Evolutionary conservation across 2,888 invertebrate genomes (phyloP), one percentile per base, ranked within the genome.

Genomic region (Trissonchulus latispiculum): DNA sequence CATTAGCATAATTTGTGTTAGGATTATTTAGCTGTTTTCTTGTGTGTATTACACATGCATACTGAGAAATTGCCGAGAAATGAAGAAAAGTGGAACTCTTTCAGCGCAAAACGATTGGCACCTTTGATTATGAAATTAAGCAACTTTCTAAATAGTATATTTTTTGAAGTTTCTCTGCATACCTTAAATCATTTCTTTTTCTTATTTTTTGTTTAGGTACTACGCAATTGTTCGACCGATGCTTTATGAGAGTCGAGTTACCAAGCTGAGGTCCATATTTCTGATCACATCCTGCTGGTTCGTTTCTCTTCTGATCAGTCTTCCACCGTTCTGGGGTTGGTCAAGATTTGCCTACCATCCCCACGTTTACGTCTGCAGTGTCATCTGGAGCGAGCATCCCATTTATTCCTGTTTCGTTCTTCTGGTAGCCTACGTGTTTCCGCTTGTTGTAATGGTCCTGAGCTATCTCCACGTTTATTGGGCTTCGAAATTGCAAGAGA

Each of bases 281-380:
- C n/a, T 62, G 8, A 18, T 62, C n/a, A 3, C 28, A 28, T 3
- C 28, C 3, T 18, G 64, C 31, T 62, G 64, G 64, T 8, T 62
- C 8, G 3, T 62, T 15, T 62, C 64, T n/a, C n/a, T 62, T 15
- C 3, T 62, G 64, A 3, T 62, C 15, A 62, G 28, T 18, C 28
- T 18, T 8, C 28, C 64, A 18, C 64, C 64, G 3, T 29, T 62
- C 31, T 69, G 35, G n/a, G 69, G 69, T 28, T 69, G 69, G 69
- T 69, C 69, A 3, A 3, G 32, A 33, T 69, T 69, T 36, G 69
- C 36, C 69, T 69, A 69, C 31, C 69, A 69, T 28, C 69, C 69
- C n/a, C 35, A 28, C 48, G 23, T 69, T 18, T 69, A 32, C 69
- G 69, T 69, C 36, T 69, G 69, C 28, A 69, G 36, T n/a, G 36